phyloP scores from a whole-genome alignment of 2,797 vertebrate genomes.

The Austrolebias charrua region DNA sequence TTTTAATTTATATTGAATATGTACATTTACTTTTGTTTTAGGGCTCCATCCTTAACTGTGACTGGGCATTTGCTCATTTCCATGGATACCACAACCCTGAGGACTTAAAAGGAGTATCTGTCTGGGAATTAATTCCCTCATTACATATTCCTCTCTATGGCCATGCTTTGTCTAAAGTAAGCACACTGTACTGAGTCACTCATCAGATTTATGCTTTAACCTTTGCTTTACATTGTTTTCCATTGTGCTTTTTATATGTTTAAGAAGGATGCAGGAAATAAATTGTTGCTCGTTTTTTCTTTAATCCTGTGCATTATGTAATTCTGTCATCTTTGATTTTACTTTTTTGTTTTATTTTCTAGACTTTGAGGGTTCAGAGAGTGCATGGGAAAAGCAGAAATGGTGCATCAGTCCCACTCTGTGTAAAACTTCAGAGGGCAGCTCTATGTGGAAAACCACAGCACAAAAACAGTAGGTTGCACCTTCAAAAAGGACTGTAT shows the following conservation, averaged over 20 bases:
- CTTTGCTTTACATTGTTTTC: constrained; percentile 23
- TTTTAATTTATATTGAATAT: not conserved
- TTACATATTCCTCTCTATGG: constrained; percentile 83
- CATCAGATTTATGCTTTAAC: constrained; percentile 2
- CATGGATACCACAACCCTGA: constrained; percentile 82
- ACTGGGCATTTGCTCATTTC: constrained; percentile 86
- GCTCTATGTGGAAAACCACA: constrained; percentile 58
- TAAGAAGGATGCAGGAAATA: constrained; percentile 1
- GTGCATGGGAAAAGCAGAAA: constrained; percentile 79
- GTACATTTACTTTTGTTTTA: constrained; percentile 56
- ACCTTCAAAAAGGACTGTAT: constrained; percentile 20
- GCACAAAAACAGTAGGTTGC: constrained; percentile 24
- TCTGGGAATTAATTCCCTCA: constrained; percentile 87
- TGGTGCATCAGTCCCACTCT: constrained; percentile 82
- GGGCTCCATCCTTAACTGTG: constrained; percentile 86
- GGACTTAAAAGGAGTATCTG: constrained; percentile 79
- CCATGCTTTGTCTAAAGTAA: constrained; percentile 84
- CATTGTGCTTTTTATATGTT: constrained; percentile 10
- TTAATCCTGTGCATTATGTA: constrained; percentile 3
- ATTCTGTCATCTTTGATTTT: constrained; percentile 10
- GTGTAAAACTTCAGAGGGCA: constrained; percentile 82
- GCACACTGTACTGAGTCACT: constrained; percentile 18
- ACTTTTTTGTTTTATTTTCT: constrained; percentile 21
- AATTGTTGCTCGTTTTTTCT: not conserved
- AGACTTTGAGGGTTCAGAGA: constrained; percentile 86